These are phyloP conservation scores for Porites cylindrica DNA, from an alignment of 92 coral and sea anemone genomes.

Conservation along the genomic window DNA sequence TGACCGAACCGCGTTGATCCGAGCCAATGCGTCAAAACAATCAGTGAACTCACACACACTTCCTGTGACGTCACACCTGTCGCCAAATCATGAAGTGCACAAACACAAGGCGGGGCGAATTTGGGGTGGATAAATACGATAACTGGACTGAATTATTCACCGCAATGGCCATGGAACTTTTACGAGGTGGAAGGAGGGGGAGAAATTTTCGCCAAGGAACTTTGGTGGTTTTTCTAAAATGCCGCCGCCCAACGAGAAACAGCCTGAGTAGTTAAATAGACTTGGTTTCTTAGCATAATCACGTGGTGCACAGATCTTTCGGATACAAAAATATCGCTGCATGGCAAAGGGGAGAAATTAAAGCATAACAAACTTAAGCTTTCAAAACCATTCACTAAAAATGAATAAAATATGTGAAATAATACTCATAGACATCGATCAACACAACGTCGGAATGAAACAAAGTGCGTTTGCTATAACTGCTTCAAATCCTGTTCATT, in stretches of 20 bases:
- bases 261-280: constrained; percentile 1
- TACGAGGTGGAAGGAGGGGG: neutral
- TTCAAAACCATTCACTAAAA: neutral
- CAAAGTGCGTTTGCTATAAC: neutral
- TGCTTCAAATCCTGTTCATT: neutral
- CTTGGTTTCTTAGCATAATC: neutral
- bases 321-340: neutral
- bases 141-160: constrained; percentile 5
- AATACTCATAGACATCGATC: neutral
- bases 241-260: neutral
- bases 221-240: neutral
- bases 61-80: constrained; percentile 87
- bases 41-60: constrained; percentile 86
- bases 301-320: constrained; percentile 34
- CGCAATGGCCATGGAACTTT: neutral
- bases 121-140: constrained; percentile 19
- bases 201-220: neutral
- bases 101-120: constrained; percentile 39
- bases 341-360: neutral
- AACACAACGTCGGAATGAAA: constrained; percentile 23
- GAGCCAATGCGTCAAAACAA: constrained; percentile 85
- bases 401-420: neutral
- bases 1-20: constrained; percentile 46
- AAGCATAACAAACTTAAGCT: neutral
- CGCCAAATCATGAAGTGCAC: constrained; percentile 24